Evolutionary conservation across 2,888 invertebrate species (phyloP), one percentile per base, ranked within the genome.

Genomic region (Galeopsomyia nigrocyanea): DNA sequence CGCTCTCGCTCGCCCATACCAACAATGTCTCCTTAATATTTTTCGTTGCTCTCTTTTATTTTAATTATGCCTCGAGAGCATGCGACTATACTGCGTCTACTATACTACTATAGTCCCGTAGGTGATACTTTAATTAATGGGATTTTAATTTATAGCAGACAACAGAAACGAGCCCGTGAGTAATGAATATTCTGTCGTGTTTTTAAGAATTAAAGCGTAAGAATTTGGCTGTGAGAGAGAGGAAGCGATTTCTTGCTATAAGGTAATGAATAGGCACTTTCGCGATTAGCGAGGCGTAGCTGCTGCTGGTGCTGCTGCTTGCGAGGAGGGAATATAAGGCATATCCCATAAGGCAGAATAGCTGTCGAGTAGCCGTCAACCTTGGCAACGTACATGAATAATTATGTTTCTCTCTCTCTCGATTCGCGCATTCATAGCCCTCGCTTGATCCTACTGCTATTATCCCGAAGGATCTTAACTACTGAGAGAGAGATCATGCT

Each of bases 301-400:
- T 39, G 39, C 7, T 3, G 39, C 39, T 51, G 17, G 10, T 51
- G 16, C 51, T n/a, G 50, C 50, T 6, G 50, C 50, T n/a, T 13
- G 19, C 53, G 53, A 39, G 39, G 10, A 39, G 39, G 39, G 68
- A 68, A 65, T 64, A 69, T 65, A 61, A 70, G 57, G 68, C 74
- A 78, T 72, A 75, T 69, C 73, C 77, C 82, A 26, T 26, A 39
- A 39, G 39, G 39, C 13, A 39, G 39, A 81, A 80, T 79, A 82
- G 78, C 82, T 83, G 82, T 83, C 83, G 82, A 82, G 82, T 80
- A 80, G 77, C 76, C 80, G 75, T 82, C 80, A 79, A 79, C 77
- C 77, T 80, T 76, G 77, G 7, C 10, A 80, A 82, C 79, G 79
- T 80, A 77, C 80, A 82, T 82, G 81, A 82, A 82, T 81, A 81